Conservation (phyloP, 2,888 invertebrate genomes). For the Crematogaster levior region DNA sequence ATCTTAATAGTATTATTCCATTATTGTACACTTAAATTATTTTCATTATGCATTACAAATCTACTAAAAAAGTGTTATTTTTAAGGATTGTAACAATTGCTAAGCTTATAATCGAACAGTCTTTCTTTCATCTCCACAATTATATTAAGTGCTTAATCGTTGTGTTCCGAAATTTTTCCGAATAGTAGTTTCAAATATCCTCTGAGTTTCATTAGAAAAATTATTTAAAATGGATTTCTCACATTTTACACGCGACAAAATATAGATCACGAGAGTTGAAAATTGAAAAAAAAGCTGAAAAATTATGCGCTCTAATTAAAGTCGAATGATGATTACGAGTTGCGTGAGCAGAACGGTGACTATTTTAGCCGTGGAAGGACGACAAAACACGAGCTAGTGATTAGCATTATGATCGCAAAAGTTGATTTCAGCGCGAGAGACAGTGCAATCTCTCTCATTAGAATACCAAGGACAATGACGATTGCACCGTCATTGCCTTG, state of each 20-base stretch:
- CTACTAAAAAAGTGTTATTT: background rate
- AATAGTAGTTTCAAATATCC: background rate
- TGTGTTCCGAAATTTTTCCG: background rate
- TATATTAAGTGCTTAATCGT: background rate
- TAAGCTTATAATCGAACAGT: background rate
- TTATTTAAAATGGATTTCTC: background rate
- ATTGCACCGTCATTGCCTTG: background rate
- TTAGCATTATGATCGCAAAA: conserved; percentile 22
- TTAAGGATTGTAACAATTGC: background rate
- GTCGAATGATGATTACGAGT: background rate
- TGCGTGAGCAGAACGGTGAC: background rate
- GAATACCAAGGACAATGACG: conserved; percentile 22
- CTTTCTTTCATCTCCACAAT: background rate
- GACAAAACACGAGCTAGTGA: conserved; percentile 7
- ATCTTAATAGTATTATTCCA: background rate
- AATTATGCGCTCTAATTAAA: conserved; percentile 3
- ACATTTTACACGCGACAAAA: background rate
- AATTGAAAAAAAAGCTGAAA: background rate
- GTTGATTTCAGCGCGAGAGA: background rate
- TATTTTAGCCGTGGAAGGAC: conserved; percentile 22
- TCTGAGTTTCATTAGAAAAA: background rate
- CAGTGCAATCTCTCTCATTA: conserved; percentile 6
- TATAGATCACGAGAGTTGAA: background rate
- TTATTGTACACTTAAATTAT: background rate
- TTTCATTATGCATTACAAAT: background rate